A percentile compares a stretch with the other conserved stretches of the same genome.
phyloP scores from a whole-genome alignment of 2,888 invertebrate species.

The Microchrysa polita region DNA sequence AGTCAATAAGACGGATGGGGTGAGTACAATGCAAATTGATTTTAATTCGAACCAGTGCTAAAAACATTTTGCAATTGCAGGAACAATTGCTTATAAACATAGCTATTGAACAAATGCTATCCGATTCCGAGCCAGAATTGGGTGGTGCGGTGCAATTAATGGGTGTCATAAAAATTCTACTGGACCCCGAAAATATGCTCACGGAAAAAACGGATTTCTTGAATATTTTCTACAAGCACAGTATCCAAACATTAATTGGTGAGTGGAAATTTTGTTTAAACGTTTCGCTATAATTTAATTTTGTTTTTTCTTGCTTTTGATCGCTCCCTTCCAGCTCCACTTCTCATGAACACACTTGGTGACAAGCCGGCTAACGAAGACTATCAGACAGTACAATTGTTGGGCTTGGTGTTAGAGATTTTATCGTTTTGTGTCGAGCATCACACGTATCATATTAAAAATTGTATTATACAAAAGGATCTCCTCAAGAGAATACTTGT shows the following conservation, averaged over 20 bases:
- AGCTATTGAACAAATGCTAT: conserved; percentile 97
- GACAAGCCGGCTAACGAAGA: conserved; percentile 93
- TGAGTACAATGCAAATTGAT: conserved; percentile 62
- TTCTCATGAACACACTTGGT: conserved; percentile 90
- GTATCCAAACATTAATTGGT: conserved; percentile 95
- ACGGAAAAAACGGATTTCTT: conserved; percentile 98
- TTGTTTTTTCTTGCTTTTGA: no score
- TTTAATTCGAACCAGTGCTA: not conserved
- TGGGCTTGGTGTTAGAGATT: conserved; percentile 94
- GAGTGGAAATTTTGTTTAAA: conserved; percentile 49
- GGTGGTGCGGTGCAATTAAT: conserved; percentile 97
- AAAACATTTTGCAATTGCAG: conserved; percentile 64
- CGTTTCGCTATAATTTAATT: not conserved
- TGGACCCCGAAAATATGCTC: conserved; percentile 99
- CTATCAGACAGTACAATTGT: conserved; percentile 94
- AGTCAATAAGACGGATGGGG: conserved; percentile 85
- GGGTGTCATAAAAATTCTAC: conserved; percentile 89
- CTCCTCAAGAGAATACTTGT: conserved; percentile 93
- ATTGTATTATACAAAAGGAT: conserved; percentile 97
- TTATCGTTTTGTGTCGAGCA: conserved; percentile 99
- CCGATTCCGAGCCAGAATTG: conserved; percentile 95
- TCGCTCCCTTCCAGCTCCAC: conserved; percentile 72
- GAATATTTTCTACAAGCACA: conserved; percentile 98
- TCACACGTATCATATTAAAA: conserved; percentile 98
- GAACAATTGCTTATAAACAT: conserved; percentile 95